Evolutionary conservation across 2,797 vertebrate genomes (phyloP), one percentile per base, ranked within the genome.

Genomic region (Epinephelus awoara): DNA sequence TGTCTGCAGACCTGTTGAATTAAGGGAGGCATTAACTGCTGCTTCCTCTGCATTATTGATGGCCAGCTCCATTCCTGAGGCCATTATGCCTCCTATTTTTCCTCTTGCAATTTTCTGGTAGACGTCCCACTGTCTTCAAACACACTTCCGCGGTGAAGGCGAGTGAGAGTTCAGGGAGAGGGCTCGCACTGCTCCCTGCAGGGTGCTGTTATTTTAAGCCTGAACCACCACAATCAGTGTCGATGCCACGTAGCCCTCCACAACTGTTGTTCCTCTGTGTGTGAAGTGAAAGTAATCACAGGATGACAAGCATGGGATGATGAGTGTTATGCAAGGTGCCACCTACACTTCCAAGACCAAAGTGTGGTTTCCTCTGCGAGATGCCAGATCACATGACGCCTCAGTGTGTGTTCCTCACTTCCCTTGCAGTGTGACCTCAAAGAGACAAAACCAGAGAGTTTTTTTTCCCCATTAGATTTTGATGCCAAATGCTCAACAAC

Each of bases 11-110:
- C 93, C 91, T 94, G 93, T 94, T 94, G 93, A 93, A 93, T 93
- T 93, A 94, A 94, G 89, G 90, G 84, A 83, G 87, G 91, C 92
- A 93, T 92, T 94, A 93, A 90, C 89, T 81, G 90, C 91, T 76
- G 88, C 86, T 88, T 91, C 90, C 68, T 82, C 92, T 95, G 91
- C 92, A 95, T 94, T 94, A 95, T 94, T 94, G 90, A 95, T 94
- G 71, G 77, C 61, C 57, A 5, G 75, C 83, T 92, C 86, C 90
- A 79, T 88, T 91, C 91, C 91, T 21, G 65, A 91, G 75, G 85
- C 91, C 85, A 85, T 93, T 93, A 93, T 75, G 87, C 87, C 77
- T 85, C 85, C 80, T 87, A 86, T 91, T 91, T 90, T 88, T 84
- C 90, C 88, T 84, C 65, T 77, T 67, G 83, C 87, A 91, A 90